Evolutionary conservation across 2,888 invertebrate genomes (phyloP).

Genomic region (Ophion costatus): DNA sequence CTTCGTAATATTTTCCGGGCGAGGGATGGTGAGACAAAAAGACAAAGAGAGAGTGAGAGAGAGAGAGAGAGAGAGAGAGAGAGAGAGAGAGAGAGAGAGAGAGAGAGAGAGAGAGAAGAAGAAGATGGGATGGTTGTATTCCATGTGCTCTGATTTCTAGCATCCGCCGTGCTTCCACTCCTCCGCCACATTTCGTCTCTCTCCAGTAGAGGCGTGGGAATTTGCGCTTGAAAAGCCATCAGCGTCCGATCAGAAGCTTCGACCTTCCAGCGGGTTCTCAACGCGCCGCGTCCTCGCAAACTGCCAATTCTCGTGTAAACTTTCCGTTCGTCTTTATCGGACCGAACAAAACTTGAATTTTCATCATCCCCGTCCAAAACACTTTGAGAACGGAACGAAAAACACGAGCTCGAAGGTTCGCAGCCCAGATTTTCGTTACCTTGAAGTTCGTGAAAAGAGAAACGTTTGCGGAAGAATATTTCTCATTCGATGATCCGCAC

Average conservation of each 20-base stretch:
- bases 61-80: not conserved
- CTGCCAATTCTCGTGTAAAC: conserved; percentile 3
- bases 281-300: not conserved
- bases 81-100: conserved; percentile 3
- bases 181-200: conserved; percentile 53
- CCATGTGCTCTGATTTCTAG: conserved; percentile 49
- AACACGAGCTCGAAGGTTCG: not conserved
- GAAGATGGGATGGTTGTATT: not conserved
- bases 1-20: conserved; percentile 43
- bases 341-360: not conserved
- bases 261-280: conserved; percentile 25
- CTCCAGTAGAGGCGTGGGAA: conserved; percentile 53
- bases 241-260: conserved; percentile 67
- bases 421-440: not conserved
- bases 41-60: conserved; percentile 7
- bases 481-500: not conserved
- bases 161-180: conserved; percentile 30
- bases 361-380: not conserved
- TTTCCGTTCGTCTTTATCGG: not conserved
- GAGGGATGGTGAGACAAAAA: conserved; percentile 10
- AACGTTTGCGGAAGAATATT: not conserved
- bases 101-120: conserved; percentile 9
- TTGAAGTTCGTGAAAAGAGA: not conserved
- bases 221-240: conserved; percentile 74
- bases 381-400: not conserved